Evolutionary conservation across 2,113 vertebrate species (phyloP).

Genomic region (Elachura formosa): DNA sequence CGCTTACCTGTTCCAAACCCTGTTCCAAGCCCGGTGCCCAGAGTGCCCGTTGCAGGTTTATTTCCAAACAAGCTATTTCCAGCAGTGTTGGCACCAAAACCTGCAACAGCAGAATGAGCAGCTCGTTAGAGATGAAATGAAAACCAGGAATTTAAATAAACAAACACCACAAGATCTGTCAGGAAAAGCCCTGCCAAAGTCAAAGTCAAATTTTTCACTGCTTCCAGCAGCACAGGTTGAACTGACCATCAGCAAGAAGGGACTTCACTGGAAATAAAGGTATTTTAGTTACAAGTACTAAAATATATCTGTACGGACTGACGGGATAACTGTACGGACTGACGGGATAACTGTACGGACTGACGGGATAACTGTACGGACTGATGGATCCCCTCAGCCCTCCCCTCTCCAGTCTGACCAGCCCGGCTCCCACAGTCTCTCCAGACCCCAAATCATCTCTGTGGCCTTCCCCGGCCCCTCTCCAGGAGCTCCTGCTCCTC

Average conservation of each 20-base stretch:
- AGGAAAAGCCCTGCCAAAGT: not conserved
- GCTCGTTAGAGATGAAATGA: not conserved
- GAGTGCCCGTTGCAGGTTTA: constrained; percentile 81
- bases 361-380: rapidly evolving
- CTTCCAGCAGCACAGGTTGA: not conserved
- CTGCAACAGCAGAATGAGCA: constrained; percentile 64
- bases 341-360: too few relatives aligned
- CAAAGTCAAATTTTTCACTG: not conserved
- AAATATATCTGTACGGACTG: too few relatives aligned
- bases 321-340: too few relatives aligned
- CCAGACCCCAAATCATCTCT: not conserved
- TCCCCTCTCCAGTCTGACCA: not conserved
- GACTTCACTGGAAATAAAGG: not conserved
- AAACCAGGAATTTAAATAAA: not conserved
- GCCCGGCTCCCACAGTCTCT: not conserved
- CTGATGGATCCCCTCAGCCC: not conserved
- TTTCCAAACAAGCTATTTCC: constrained; percentile 87
- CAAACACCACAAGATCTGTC: not conserved
- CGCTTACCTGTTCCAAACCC: constrained; percentile 87
- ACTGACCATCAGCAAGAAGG: not conserved
- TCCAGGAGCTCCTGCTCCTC: not conserved
- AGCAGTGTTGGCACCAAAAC: constrained; percentile 81
- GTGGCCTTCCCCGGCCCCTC: not conserved
- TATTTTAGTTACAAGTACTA: not conserved
- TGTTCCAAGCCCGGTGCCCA: constrained; percentile 84